Evolutionary conservation across 2,113 vertebrate species (phyloP).

Genomic region (Eonycteris spelaea): DNA sequence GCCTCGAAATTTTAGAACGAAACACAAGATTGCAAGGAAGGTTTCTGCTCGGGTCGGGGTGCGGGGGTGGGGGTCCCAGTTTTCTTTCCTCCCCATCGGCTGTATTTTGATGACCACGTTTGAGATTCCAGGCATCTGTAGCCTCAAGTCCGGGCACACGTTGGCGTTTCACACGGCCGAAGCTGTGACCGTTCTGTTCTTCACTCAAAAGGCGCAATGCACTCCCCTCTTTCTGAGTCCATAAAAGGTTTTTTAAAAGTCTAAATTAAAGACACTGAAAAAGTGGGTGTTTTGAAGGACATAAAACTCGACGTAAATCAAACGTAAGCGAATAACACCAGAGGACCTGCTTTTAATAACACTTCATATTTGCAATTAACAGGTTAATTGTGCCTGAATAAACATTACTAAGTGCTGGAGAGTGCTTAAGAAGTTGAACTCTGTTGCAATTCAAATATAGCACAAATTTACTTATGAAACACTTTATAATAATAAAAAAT

Average conservation of each 20-base stretch:
- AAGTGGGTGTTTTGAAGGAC: not conserved
- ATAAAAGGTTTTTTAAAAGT: not conserved
- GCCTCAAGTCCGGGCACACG: no score
- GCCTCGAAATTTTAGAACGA: not conserved
- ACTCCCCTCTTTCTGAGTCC: not conserved
- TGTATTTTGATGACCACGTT: not conserved
- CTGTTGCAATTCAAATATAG: not conserved
- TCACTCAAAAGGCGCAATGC: not conserved
- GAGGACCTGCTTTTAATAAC: not conserved
- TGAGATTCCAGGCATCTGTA: not conserved
- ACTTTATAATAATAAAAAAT: not conserved
- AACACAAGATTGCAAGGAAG: not conserved
- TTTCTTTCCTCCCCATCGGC: accelerated
- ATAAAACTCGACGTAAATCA: not conserved
- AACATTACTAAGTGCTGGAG: not conserved
- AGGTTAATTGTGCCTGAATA: not conserved
- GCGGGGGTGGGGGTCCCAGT: not conserved
- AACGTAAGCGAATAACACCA: not conserved
- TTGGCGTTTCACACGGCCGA: accelerated
- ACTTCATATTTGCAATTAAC: not conserved
- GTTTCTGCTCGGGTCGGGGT: no score
- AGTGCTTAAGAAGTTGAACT: not conserved
- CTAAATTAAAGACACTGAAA: not conserved
- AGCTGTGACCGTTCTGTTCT: accelerated
- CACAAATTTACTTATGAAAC: not conserved